Evolutionary conservation across 2,113 vertebrate species (phyloP).

Genomic region (Bucco capensis): DNA sequence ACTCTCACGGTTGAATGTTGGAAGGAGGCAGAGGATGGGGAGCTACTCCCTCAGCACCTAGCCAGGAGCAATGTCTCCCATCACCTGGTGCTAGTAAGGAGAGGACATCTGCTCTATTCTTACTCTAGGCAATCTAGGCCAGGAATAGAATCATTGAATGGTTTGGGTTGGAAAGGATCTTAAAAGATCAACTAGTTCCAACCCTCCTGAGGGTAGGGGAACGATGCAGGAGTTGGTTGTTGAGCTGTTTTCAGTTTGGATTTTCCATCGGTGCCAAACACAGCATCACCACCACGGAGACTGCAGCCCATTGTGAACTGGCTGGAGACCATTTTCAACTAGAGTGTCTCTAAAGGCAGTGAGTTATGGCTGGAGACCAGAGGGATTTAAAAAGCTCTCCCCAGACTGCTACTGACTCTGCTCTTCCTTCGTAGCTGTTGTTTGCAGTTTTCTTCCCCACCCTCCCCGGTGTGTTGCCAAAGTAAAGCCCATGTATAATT

Average conservation of each 20-base stretch:
- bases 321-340: not conserved
- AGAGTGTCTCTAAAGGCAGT: not conserved
- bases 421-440: not conserved
- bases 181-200: too few species aligned
- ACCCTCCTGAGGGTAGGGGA: too few species aligned
- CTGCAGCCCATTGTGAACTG: not conserved
- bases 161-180: too few species aligned
- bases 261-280: not conserved
- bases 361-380: not conserved
- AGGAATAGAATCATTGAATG: too few species aligned
- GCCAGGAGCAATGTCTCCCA: not conserved
- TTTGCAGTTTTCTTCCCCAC: not conserved
- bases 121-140: not conserved
- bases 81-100: not conserved
- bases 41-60: not conserved
- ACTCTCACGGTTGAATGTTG: not conserved
- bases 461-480: not conserved
- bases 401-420: not conserved
- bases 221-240: not conserved
- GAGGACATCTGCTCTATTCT: not conserved
- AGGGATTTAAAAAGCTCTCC: not conserved
- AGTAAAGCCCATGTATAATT: slow-evolving; percentile 22
- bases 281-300: not conserved
- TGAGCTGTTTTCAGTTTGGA: not conserved
- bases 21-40: not conserved